Conservation (phyloP, 2,113 vertebrate genomes). For the Pseudorectes ferrugineus region DNA sequence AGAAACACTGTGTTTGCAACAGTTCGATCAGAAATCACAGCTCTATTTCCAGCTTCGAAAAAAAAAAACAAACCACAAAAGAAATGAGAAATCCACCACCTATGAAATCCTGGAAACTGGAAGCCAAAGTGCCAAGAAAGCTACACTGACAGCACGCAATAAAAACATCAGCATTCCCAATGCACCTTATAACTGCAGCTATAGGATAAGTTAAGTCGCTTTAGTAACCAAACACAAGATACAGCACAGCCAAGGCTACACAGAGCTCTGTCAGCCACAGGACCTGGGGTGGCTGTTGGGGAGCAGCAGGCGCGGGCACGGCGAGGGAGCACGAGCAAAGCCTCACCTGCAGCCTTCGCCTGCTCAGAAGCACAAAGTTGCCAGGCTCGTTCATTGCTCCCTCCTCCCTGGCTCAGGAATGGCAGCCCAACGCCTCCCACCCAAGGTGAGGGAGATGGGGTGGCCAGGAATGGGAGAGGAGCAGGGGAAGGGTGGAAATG, state of each 20-base stretch:
- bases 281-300: background rate
- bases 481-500: background rate
- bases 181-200: background rate
- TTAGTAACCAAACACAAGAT: background rate
- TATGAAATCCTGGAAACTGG: background rate
- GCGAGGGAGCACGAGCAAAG: background rate
- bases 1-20: background rate
- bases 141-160: background rate
- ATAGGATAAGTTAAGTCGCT: background rate
- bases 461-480: background rate
- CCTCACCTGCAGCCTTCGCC: background rate
- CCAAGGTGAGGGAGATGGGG: background rate
- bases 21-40: background rate
- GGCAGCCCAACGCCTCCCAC: background rate
- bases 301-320: background rate
- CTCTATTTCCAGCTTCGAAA: conserved; percentile 11
- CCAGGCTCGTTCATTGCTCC: background rate
- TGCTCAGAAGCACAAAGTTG: background rate
- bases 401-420: background rate
- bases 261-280: background rate
- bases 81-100: background rate
- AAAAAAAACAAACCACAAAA: background rate
- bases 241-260: background rate
- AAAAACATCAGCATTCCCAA: conserved; percentile 25
- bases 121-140: conserved; percentile 32